These are phyloP conservation scores for Pitangus sulphuratus DNA, from an alignment of 2,797 vertebrate species.

Conservation along the genomic window DNA sequence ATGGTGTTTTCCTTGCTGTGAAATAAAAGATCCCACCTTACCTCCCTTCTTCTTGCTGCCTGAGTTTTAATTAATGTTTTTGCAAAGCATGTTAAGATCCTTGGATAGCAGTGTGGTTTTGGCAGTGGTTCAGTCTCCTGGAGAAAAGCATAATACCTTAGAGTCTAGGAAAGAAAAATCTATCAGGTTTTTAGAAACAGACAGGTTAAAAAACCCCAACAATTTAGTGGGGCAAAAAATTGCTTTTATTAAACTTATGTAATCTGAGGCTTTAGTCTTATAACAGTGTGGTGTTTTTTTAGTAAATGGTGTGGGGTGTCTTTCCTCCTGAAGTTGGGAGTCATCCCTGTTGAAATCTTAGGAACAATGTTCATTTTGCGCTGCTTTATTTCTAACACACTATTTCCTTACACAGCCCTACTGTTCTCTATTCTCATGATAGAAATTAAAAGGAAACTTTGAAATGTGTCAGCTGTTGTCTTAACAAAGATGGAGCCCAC, in stretches of 20 bases:
- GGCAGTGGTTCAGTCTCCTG: slow-evolving; percentile 28
- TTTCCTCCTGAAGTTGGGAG: background rate
- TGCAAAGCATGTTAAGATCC: background rate
- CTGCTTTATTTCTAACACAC: background rate
- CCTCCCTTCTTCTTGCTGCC: background rate
- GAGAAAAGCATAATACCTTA: background rate
- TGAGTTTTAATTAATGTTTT: slow-evolving; percentile 56
- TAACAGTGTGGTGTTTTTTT: background rate
- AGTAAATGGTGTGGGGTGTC: background rate
- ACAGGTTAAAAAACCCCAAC: background rate
- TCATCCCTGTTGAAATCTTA: background rate
- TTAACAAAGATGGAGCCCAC: background rate
- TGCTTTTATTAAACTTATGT: background rate
- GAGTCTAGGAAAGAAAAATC: background rate
- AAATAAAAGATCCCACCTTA: background rate
- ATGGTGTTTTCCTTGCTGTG: background rate
- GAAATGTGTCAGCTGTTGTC: background rate
- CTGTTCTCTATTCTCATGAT: background rate
- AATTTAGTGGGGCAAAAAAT: background rate
- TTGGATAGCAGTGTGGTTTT: slow-evolving; percentile 12
- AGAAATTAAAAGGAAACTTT: background rate
- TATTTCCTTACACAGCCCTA: background rate
- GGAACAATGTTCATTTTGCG: background rate
- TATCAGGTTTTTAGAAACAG: background rate
- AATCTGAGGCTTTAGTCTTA: background rate